These are phyloP conservation scores for Paguma larvata DNA, from an alignment of 2,797 vertebrate species.

Conservation along the genomic window DNA sequence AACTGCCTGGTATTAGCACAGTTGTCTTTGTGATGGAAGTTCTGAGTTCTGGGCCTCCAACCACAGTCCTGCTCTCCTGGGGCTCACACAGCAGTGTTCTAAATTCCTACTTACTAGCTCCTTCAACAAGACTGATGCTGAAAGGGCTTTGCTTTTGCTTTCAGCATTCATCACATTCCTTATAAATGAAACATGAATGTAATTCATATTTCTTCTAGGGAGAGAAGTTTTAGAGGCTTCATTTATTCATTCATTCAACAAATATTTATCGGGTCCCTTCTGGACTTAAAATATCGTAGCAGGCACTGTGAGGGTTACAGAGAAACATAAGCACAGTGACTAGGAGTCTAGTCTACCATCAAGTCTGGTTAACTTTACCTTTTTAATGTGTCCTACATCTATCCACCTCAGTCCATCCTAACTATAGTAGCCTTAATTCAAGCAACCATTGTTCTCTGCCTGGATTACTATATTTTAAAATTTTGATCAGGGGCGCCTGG, in stretches of 20 bases:
- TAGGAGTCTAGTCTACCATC: not conserved
- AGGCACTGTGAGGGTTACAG: conserved; percentile 15
- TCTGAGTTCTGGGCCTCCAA: conserved; percentile 51
- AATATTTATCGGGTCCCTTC: conserved; percentile 81
- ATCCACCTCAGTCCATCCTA: not conserved
- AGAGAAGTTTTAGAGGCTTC: conserved; percentile 76
- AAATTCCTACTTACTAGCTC: conserved; percentile 69
- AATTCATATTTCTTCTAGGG: conserved; percentile 83
- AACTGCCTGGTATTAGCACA: not conserved
- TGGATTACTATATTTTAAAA: not conserved
- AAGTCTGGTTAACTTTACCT: not conserved
- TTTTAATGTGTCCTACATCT: not conserved
- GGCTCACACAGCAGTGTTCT: conserved; percentile 58
- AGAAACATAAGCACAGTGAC: not conserved
- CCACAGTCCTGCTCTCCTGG: conserved; percentile 38
- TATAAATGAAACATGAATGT: conserved; percentile 84
- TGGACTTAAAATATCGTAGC: conserved; percentile 75
- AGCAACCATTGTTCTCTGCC: not conserved
- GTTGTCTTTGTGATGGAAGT: conserved; percentile 56
- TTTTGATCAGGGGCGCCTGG: not conserved
- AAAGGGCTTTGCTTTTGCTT: conserved; percentile 74
- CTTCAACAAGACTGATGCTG: conserved; percentile 75
- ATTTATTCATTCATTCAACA: conserved; percentile 84
- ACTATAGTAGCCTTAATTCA: not conserved
- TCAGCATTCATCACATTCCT: conserved; percentile 81